Evolutionary conservation across 2,888 invertebrate genomes (phyloP), one percentile per base, ranked within the genome.

Genomic region (Cacoxenus indagator): DNA sequence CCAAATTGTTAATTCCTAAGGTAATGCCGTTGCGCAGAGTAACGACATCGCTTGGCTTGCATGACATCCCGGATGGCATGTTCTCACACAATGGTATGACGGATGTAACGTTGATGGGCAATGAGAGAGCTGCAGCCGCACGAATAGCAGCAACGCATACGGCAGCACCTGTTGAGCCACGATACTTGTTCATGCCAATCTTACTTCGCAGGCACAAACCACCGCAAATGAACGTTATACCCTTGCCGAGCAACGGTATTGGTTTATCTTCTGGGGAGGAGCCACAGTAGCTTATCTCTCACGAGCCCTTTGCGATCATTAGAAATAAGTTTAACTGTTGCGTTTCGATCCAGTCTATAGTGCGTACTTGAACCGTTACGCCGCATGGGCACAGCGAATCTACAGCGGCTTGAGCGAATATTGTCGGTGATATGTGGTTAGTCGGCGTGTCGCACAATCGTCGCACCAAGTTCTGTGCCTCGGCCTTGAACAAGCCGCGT

Each of bases 401-500:
- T 1, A 92, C 90, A n/a, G 91, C 90, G 0, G 91, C 87, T 84
- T 93, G 90, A 0, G 93, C 92, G 85, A 95, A 94, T 68, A 91
- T 89, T 0, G 92, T 90, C 0, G 95, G 95, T 0, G 94, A 94
- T 91, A 95, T 92, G 76, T 91, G 88, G 85, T 95, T 95, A 11
- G 93, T 91, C 0, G 95, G 94, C 4, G 91, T 91, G 80, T 95
- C 94, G 76, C 91, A 90, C 2, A 95, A 87, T 65, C 90, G 89
- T 9, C 94, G 88, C 0, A 93, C 93, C 81, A 93, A 89, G 84
- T 94, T 94, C 86, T 95, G 94, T 0, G 92, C 92, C 70, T 93
- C 91, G 0, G 93, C 93, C 83, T 93, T 91, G 70, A 92, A 90
- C 6, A 90, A 84, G 0, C 95, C 95, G 19, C 91, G 86, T n/a